Base-by-base conservation (phyloP, 2,113 vertebrate species). In the Procavia capensis region DNA sequence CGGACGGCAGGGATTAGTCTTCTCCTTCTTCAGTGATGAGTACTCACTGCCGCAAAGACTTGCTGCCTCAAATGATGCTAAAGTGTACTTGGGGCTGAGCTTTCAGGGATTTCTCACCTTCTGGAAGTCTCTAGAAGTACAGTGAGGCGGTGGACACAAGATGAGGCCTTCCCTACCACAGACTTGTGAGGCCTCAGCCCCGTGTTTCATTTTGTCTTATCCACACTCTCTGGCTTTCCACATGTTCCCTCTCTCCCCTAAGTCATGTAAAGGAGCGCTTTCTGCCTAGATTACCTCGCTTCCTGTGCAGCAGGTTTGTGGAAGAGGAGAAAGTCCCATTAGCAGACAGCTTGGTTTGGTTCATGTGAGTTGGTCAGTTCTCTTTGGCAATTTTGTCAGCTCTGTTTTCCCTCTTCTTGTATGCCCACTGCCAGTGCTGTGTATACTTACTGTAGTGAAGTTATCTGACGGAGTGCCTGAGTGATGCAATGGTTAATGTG, bases 51-150 rank as follows among this genome's bases (percentile, higher is more conserved):
- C 31, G 25, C 7, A 25, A 68, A 86, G 47, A 72, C 5, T 11
- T 34, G 29, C 31, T 85, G 4, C 63, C 59, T 59, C 50, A 74
- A 86, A 25, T 24, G 14, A 72, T 54, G 63, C 8, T 10, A 75
- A 80, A 63, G 61, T 16, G 63, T 59, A 41, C 41, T 0, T 19
- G 19, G 22, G 70, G 54, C 45, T 75, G n/a, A 82, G 39, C 34
- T 88, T 88, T 79, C 57, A 59, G 83, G 31, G 83, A 34, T 45
- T 68, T 88, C 47, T 50, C 17, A 86, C 61, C 70, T 91, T 75
- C 74, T 4, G 3, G 81, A 93, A 85, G 78, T 68, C 47, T 39
- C 63, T 8, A 27, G 91, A 95, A 24, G 59, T 34, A 29, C 4
- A 22, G 25, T 3, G 36, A 79, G 16, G 75, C 5, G 27, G 29